These are phyloP conservation scores for Rhinogobius similis DNA, from an alignment of 2,113 vertebrate genomes.

Conservation along the genomic window DNA sequence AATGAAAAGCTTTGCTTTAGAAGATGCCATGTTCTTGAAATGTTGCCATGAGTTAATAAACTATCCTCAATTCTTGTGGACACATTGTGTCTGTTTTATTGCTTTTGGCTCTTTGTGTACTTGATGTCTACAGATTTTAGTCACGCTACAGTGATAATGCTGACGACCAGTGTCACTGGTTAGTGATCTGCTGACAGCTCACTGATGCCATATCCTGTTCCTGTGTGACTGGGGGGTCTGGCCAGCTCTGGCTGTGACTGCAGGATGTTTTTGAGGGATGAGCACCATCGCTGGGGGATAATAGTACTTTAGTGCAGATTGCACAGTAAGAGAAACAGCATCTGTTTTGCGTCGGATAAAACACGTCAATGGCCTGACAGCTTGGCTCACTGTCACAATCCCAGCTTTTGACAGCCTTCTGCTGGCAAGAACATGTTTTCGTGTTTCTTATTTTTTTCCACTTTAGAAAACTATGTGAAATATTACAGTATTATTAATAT, in stretches of 20 bases:
- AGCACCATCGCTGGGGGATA: slow-evolving; percentile 64
- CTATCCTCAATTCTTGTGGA: background rate
- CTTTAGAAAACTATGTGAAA: background rate
- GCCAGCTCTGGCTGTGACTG: slow-evolving; percentile 46
- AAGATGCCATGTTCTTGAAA: slow-evolving; percentile 6
- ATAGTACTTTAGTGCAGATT: slow-evolving; percentile 60
- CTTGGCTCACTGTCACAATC: slow-evolving; percentile 51
- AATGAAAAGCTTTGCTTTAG: background rate
- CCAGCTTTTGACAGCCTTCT: slow-evolving; percentile 32
- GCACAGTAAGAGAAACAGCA: slow-evolving; percentile 56
- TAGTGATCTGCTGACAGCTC: slow-evolving; percentile 62
- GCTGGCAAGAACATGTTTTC: slow-evolving; percentile 7
- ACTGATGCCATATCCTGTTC: slow-evolving; percentile 55
- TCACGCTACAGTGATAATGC: slow-evolving; percentile 2
- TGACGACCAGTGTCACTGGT: slow-evolving; percentile 44
- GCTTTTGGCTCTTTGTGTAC: background rate
- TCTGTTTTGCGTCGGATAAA: slow-evolving; percentile 63
- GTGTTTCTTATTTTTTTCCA: background rate
- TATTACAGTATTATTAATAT: too few relatives aligned
- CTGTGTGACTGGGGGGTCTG: slow-evolving; percentile 51
- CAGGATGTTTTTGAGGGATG: slow-evolving; percentile 73
- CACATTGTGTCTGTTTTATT: slow-evolving; percentile 4
- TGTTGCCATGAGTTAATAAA: background rate
- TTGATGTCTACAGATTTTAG: slow-evolving; percentile 3
- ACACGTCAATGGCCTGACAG: slow-evolving; percentile 61